Conservation (phyloP, 2,888 invertebrate genomes). For the Nephrocerus scutellatus region DNA sequence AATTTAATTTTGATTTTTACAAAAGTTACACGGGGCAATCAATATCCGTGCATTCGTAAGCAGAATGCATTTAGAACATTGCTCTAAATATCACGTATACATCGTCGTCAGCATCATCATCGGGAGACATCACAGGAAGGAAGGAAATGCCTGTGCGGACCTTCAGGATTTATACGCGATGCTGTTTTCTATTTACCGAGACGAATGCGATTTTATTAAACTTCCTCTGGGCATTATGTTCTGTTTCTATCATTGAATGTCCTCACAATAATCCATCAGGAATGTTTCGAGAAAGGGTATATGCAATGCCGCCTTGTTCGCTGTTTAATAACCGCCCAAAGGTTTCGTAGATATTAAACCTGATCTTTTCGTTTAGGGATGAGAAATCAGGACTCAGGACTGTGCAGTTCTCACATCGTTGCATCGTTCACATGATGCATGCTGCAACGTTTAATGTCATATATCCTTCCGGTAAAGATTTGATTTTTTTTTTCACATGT, state of each 20-base stretch:
- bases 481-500: background rate
- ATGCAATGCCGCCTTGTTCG: background rate
- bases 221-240: no score
- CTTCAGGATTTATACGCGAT: no score
- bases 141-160: no score
- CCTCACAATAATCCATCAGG: slow-evolving; percentile 6
- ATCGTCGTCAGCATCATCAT: no score
- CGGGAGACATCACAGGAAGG: no score
- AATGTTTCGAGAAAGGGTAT: slow-evolving; percentile 2
- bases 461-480: background rate
- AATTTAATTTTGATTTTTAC: no score
- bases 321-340: slow-evolving; percentile 1
- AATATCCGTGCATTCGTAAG: no score
- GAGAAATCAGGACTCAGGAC: background rate
- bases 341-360: slow-evolving; percentile 20
- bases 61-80: no score
- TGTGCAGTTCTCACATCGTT: background rate
- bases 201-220: slow-evolving; percentile 16
- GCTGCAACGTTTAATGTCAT: background rate
- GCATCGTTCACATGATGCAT: background rate
- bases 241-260: no score
- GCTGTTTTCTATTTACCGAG: slow-evolving; percentile 12
- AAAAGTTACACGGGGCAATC: no score
- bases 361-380: slow-evolving; percentile 12
- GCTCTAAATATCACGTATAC: no score